Percentiles rank a stretch among this genome's conserved stretches.
These are phyloP conservation scores for Morpho helenor DNA, from an alignment of 2,888 invertebrate species.

Conservation along the genomic window DNA sequence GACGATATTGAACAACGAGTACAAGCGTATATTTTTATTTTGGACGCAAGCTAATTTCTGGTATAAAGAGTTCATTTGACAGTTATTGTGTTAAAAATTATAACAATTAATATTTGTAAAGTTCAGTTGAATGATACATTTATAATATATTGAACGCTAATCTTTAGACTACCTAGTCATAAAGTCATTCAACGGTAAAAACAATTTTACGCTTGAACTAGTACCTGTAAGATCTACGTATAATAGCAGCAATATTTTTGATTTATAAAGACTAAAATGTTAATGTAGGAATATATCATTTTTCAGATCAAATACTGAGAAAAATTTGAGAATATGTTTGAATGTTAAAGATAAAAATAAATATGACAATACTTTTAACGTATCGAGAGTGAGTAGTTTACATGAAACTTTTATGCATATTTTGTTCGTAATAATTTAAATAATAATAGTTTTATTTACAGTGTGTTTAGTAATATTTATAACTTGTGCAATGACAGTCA, in stretches of 20 bases:
- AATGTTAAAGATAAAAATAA: constrained; percentile 10
- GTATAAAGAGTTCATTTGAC: too few species aligned
- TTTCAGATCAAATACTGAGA: background rate
- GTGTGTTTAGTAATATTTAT: constrained; percentile 38
- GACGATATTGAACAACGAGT: too few species aligned
- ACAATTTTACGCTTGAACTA: constrained; percentile 49
- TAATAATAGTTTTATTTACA: constrained; percentile 28
- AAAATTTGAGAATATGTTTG: constrained; percentile 8
- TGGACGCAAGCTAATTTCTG: too few species aligned
- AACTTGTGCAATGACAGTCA: constrained; percentile 30
- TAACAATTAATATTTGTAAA: too few species aligned
- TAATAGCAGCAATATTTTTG: constrained; percentile 5
- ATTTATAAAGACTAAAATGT: constrained; percentile 3
- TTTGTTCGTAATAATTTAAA: background rate
- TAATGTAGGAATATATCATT: background rate
- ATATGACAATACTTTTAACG: constrained; percentile 14
- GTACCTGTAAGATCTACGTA: constrained; percentile 21
- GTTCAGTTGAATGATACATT: too few species aligned
- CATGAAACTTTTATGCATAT: background rate
- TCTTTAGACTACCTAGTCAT: constrained; percentile 28
- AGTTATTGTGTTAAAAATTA: too few species aligned
- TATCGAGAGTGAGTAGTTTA: constrained; percentile 27
- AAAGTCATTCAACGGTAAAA: constrained; percentile 45
- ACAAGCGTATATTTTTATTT: too few species aligned
- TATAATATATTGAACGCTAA: background rate